Percentiles rank a stretch among this genome's conserved stretches.
These are phyloP conservation scores for Vanessa atalanta DNA, from an alignment of 1,140 invertebrate species.

Conservation along the genomic window DNA sequence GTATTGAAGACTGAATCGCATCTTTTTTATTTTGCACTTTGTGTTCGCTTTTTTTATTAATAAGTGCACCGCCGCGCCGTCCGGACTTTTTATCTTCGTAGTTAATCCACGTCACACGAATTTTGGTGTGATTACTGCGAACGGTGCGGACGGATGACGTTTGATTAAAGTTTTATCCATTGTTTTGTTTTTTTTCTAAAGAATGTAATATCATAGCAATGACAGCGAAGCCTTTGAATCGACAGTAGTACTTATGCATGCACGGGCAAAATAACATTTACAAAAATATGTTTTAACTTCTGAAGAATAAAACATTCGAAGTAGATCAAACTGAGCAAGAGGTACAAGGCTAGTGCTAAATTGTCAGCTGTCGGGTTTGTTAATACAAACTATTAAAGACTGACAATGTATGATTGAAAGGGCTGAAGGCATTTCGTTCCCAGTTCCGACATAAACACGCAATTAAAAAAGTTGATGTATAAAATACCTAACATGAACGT, in stretches of 20 bases:
- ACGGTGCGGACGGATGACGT: conserved; percentile 37
- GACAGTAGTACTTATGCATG: background rate
- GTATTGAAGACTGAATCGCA: conserved; percentile 40
- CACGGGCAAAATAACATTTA: background rate
- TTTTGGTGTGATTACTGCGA: conserved; percentile 41
- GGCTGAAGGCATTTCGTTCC: conserved; percentile 9
- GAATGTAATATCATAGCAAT: conserved; percentile 34
- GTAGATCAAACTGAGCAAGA: background rate
- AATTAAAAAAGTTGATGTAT: background rate
- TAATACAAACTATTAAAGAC: conserved; percentile 27
- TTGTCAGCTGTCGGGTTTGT: conserved; percentile 19
- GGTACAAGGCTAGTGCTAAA: background rate
- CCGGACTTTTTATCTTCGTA: conserved; percentile 34
- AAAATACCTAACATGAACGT: too few relatives aligned
- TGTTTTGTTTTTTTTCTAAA: conserved; percentile 31
- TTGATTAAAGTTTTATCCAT: conserved; percentile 39
- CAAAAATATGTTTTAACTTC: background rate
- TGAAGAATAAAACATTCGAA: too few relatives aligned
- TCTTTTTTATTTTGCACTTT: conserved; percentile 36
- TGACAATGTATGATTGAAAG: conserved; percentile 34
- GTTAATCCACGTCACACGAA: conserved; percentile 36
- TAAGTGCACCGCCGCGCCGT: conserved; percentile 26
- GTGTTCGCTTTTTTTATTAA: conserved; percentile 29
- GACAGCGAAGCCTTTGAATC: conserved; percentile 14
- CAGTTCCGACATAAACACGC: conserved; percentile 25